Percentiles rank a stretch among this genome's conserved stretches.
phyloP scores from a whole-genome alignment of 1,140 invertebrate species.

The Solenopsis invicta region DNA sequence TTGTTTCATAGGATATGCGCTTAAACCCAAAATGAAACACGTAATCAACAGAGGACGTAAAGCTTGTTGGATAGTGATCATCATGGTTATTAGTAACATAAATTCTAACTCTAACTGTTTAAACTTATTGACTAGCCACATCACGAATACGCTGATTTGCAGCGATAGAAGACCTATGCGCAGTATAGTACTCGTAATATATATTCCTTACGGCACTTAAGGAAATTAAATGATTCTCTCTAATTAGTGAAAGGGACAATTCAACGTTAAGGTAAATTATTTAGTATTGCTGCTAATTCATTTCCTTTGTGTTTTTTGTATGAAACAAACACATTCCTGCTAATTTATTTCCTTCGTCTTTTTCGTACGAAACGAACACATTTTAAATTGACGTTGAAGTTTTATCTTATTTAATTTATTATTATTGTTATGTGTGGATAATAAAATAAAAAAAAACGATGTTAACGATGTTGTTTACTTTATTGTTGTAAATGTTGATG shows the following conservation, averaged over 20 bases:
- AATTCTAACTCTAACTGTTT: neutral
- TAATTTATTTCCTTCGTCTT: no score
- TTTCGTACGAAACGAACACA: no score
- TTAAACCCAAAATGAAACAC: slow-evolving; percentile 23
- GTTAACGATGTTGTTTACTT: no score
- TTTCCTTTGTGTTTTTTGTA: neutral
- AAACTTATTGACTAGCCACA: neutral
- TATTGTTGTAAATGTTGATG: no score
- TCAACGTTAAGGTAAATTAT: neutral
- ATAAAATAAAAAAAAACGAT: no score
- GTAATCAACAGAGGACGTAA: neutral
- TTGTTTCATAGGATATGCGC: neutral
- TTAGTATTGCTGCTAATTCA: neutral
- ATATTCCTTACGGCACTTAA: neutral
- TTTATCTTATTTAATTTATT: no score
- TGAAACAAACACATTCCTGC: neutral
- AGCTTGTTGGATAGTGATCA: neutral
- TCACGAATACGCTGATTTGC: neutral
- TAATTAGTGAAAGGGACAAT: neutral
- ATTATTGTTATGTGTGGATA: no score
- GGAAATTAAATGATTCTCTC: neutral
- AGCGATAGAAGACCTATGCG: neutral
- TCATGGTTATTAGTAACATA: neutral
- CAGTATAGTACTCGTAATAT: neutral
- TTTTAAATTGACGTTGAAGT: no score